These are phyloP conservation scores for Calliopsis andreniformis DNA, from an alignment of 1,140 invertebrate genomes.

Conservation along the genomic window DNA sequence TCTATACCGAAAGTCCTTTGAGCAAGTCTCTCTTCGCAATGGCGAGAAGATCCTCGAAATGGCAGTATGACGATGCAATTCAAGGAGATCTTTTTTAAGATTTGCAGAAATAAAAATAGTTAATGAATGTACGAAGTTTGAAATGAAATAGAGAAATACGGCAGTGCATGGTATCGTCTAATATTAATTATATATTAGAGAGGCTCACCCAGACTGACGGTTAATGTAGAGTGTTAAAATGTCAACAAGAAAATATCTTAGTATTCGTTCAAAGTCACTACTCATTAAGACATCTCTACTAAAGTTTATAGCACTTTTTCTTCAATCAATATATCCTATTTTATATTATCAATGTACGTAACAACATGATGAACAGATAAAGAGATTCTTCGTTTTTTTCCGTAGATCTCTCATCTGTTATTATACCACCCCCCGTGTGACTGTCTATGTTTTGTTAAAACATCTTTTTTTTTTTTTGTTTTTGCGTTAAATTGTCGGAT, in stretches of 20 bases:
- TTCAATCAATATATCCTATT: slow-evolving; percentile 64
- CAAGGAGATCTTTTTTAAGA: slow-evolving; percentile 26
- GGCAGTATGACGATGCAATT: slow-evolving; percentile 70
- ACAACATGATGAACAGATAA: slow-evolving; percentile 75
- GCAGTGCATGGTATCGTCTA: slow-evolving; percentile 52
- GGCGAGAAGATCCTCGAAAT: slow-evolving; percentile 61
- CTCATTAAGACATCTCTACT: slow-evolving; percentile 74
- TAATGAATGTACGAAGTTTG: background rate
- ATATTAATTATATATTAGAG: slow-evolving; percentile 55
- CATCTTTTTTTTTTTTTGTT: slow-evolving; percentile 6
- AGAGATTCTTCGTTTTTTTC: slow-evolving; percentile 37
- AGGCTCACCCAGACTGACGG: slow-evolving; percentile 71
- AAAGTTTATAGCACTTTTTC: slow-evolving; percentile 74
- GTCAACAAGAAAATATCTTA: slow-evolving; percentile 78
- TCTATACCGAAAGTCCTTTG: slow-evolving; percentile 71
- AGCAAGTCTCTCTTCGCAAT: slow-evolving; percentile 60
- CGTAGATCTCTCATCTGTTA: slow-evolving; percentile 8
- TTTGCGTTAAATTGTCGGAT: slow-evolving; percentile 64
- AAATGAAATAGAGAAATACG: slow-evolving; percentile 54
- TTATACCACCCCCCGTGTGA: slow-evolving; percentile 19
- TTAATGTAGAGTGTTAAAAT: slow-evolving; percentile 76
- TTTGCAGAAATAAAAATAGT: background rate
- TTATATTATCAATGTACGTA: slow-evolving; percentile 76
- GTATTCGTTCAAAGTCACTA: slow-evolving; percentile 64
- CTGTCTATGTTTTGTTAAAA: slow-evolving; percentile 12